These are phyloP conservation scores for Passer domesticus DNA, from an alignment of 2,113 vertebrate genomes.

Conservation along the genomic window DNA sequence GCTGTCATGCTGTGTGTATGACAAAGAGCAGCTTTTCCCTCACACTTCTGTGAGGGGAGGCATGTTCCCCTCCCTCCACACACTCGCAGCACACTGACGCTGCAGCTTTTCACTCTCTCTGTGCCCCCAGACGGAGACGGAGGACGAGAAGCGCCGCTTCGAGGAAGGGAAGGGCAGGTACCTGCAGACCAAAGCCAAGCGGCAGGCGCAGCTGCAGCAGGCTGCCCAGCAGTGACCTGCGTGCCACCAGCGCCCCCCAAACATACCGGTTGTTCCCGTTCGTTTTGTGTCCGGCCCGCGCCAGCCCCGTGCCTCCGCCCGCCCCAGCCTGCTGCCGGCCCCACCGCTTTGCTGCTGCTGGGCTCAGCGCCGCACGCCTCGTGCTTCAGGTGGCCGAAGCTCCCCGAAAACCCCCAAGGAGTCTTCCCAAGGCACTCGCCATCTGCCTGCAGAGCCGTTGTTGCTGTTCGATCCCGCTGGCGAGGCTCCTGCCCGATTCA, in stretches of 20 bases:
- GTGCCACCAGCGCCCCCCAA: not conserved
- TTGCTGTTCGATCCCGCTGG: accelerated
- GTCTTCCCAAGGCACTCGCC: not conserved
- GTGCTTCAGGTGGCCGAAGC: not conserved
- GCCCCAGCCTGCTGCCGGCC: not conserved
- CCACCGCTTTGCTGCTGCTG: not conserved
- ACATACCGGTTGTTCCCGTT: not conserved
- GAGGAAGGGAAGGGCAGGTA: conserved; percentile 91
- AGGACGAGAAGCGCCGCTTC: conserved; percentile 89
- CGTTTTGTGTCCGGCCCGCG: conserved; percentile 1
- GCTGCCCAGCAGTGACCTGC: conserved; percentile 68
- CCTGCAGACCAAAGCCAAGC: conserved; percentile 90
- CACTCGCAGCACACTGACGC: accelerated
- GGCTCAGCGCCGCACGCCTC: not conserved
- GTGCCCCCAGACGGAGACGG: conserved; percentile 79
- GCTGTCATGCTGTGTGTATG: not conserved
- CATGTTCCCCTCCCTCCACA: accelerated
- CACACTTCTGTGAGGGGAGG: no score
- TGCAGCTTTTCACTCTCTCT: not conserved
- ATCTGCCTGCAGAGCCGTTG: not conserved
- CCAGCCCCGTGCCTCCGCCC: not conserved
- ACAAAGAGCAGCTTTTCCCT: not conserved
- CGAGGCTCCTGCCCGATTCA: accelerated
- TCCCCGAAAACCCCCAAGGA: not conserved
- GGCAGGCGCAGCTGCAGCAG: conserved; percentile 74